Evolutionary conservation across 2,113 vertebrate species (phyloP).

Genomic region (Calidris pygmaea): DNA sequence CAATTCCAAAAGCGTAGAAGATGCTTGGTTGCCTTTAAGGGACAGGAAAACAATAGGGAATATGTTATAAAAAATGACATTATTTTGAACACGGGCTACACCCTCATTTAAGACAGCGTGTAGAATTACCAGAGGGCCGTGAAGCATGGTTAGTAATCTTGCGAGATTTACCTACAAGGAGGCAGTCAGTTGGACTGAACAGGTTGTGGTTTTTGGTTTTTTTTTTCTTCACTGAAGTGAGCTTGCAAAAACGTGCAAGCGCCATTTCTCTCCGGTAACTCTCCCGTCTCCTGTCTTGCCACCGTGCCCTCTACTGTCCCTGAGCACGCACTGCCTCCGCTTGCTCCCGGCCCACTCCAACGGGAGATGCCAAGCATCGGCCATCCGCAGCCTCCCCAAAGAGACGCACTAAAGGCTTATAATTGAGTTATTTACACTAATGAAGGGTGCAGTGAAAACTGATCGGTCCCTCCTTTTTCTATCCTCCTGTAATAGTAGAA

Average conservation of each 20-base stretch:
- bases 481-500: conserved; percentile 49
- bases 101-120: conserved; percentile 12
- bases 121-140: conserved; percentile 11
- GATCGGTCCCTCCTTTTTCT: conserved; percentile 51
- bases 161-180: conserved; percentile 1
- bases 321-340: neutral
- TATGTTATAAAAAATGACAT: conserved; percentile 49
- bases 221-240: neutral
- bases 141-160: conserved; percentile 40
- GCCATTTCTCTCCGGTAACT: neutral
- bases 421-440: conserved; percentile 58
- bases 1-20: neutral
- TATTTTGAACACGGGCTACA: conserved; percentile 36
- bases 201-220: neutral
- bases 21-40: conserved; percentile 57
- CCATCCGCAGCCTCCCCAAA: neutral
- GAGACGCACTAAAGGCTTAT: neutral
- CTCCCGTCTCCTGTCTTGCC: neutral
- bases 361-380: neutral
- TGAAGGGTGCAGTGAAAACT: conserved; percentile 45
- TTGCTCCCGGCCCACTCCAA: fast-evolving
- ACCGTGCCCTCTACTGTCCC: neutral
- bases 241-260: neutral
- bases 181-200: neutral
- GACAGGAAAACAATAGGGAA: conserved; percentile 34